Conservation (phyloP, 2,797 vertebrate genomes). For the Tympanoctomys barrerae region DNA sequence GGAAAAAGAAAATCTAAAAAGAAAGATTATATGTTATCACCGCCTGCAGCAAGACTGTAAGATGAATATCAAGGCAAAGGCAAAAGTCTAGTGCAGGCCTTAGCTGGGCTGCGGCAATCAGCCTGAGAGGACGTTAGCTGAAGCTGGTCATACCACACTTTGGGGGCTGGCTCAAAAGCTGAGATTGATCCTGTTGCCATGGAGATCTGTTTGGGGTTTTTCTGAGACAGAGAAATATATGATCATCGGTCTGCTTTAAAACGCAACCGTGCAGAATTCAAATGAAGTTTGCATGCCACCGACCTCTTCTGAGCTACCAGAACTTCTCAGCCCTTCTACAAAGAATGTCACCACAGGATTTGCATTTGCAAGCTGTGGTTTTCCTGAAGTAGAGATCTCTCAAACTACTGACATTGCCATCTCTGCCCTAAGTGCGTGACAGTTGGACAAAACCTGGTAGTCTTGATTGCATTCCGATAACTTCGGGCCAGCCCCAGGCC, state of each 20-base stretch:
- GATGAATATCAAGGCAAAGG: neutral
- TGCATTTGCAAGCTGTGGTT: constrained; percentile 58
- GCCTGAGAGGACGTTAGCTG: neutral
- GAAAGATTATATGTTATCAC: neutral
- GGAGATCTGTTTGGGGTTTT: neutral
- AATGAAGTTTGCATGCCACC: neutral
- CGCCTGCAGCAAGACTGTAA: neutral
- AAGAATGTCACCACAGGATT: neutral
- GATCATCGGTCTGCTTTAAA: constrained; percentile 36
- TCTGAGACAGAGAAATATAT: neutral
- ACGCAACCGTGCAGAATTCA: neutral
- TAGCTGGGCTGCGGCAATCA: neutral
- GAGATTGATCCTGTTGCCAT: neutral
- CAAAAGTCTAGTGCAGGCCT: neutral
- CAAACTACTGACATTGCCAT: constrained; percentile 36
- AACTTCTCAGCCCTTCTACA: constrained; percentile 34
- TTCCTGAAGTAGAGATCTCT: constrained; percentile 52
- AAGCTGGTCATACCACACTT: neutral
- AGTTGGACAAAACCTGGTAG: neutral
- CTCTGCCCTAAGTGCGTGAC: constrained; percentile 17
- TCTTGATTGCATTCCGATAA: neutral
- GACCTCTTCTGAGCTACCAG: neutral
- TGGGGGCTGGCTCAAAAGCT: neutral
- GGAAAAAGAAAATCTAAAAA: neutral
- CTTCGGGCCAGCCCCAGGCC: neutral